Evolutionary conservation across 2,888 invertebrate genomes (phyloP), one percentile per base, ranked within the genome.

Genomic region (Papilio demoleus): DNA sequence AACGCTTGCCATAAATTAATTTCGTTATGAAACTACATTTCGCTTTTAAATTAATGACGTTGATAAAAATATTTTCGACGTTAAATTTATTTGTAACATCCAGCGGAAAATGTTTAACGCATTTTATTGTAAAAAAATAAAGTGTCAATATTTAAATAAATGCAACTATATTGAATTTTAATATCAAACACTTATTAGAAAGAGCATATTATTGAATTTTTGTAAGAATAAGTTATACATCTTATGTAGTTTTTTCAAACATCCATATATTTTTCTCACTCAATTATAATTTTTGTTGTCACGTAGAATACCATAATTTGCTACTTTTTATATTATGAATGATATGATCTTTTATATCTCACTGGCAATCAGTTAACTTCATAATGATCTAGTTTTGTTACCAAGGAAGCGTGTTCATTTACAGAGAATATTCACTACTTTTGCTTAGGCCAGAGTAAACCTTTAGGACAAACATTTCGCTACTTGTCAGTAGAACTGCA

Each of bases 381-480:
- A 72, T 73, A 74, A 73, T 71, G 72, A 75, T 75, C 74, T 73
- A 66, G 74, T 73, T 74, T 53, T 42, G 38, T 65, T 22, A 38
- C 71, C 63, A 67, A 65, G 65, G 66, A 19, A 19, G 12, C n/a
- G 14, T 63, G 14, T 58, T 50, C 65, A 50, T 42, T 17, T n/a
- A 19, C 27, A 24, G 27, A 50, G 50, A 50, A 14, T n/a, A n/a
- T n/a, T n/a, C n/a, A n/a, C n/a, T n/a, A n/a, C n/a, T n/a, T n/a
- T 24, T 4, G 12, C 22, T 50, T 5, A 50, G 11, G 11, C 4
- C 11, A 12, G 12, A 12, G 24, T 22, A 50, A 3, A 47, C 4
- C 5, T 19, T n/a, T n/a, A n/a, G n/a, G n/a, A n/a, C n/a, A n/a
- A n/a, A n/a, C n/a, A n/a, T n/a, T n/a, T n/a, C n/a, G n/a, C n/a